A percentile compares a stretch with the other conserved stretches of the same genome.
Conservation (phyloP, 2,888 invertebrate species). For the Periphyllus acericola region DNA sequence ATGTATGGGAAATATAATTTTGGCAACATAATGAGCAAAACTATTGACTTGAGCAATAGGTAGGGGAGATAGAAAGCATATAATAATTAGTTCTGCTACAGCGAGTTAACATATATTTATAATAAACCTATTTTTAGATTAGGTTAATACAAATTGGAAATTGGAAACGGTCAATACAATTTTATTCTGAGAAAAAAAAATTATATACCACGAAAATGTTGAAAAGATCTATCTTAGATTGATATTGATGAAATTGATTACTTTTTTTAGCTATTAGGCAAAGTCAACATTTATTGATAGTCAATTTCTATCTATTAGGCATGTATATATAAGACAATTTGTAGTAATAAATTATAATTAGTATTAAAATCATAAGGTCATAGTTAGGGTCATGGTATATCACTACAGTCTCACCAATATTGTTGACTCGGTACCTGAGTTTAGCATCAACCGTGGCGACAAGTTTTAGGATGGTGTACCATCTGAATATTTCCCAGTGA, state of each 20-base stretch:
- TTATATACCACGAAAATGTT: background rate
- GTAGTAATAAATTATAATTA: background rate
- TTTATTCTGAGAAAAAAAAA: background rate
- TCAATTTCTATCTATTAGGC: background rate
- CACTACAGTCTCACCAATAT: too few species aligned
- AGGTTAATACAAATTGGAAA: background rate
- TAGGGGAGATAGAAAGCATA: background rate
- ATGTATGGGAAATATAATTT: constrained; percentile 35
- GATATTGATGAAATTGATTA: background rate
- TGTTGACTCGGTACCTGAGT: too few species aligned
- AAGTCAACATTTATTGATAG: background rate
- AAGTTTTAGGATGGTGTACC: too few species aligned
- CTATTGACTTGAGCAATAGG: constrained; percentile 37
- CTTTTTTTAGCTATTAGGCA: background rate
- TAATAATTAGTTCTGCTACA: background rate
- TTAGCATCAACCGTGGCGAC: too few species aligned
- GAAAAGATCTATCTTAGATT: background rate
- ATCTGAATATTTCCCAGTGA: too few species aligned
- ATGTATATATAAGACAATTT: background rate
- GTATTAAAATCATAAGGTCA: background rate
- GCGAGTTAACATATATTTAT: background rate
- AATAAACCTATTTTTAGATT: background rate
- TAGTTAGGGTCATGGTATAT: background rate
- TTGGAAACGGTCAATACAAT: background rate
- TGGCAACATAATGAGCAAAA: constrained; percentile 51